phyloP scores from a whole-genome alignment of 2,113 vertebrate genomes.

The Leiothrix lutea region DNA sequence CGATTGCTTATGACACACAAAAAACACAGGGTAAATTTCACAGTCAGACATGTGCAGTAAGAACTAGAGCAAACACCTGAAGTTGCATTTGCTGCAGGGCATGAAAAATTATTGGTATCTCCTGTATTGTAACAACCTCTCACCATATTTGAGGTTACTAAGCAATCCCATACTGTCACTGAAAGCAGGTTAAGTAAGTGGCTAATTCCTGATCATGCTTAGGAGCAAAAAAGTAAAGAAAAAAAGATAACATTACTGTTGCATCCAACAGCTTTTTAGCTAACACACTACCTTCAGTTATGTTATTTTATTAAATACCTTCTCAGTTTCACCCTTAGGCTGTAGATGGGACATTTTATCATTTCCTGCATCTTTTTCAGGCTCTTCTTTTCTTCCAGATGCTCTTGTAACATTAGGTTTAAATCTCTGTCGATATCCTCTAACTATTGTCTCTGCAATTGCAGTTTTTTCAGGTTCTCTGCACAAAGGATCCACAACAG shows the following conservation, averaged over 20 bases:
- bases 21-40: background rate
- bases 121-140: background rate
- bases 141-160: background rate
- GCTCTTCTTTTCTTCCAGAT: slow-evolving; percentile 20
- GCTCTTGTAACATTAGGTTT: slow-evolving; percentile 28
- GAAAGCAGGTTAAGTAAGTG: background rate
- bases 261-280: background rate
- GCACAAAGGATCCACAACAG: background rate
- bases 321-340: background rate
- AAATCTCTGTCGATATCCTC: slow-evolving; percentile 34
- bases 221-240: background rate
- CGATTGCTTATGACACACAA: background rate
- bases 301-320: slow-evolving; percentile 15
- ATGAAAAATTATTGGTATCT: background rate
- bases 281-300: background rate
- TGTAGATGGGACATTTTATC: background rate
- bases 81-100: background rate
- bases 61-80: background rate
- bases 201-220: background rate
- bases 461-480: slow-evolving; percentile 17
- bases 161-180: background rate
- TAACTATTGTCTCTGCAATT: background rate
- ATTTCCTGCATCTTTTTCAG: background rate
- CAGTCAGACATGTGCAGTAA: background rate
- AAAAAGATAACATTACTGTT: background rate